A percentile compares a stretch with the other conserved stretches of the same genome.
phyloP scores from a whole-genome alignment of 2,113 vertebrate genomes.

The Erythrolamprus reginae region DNA sequence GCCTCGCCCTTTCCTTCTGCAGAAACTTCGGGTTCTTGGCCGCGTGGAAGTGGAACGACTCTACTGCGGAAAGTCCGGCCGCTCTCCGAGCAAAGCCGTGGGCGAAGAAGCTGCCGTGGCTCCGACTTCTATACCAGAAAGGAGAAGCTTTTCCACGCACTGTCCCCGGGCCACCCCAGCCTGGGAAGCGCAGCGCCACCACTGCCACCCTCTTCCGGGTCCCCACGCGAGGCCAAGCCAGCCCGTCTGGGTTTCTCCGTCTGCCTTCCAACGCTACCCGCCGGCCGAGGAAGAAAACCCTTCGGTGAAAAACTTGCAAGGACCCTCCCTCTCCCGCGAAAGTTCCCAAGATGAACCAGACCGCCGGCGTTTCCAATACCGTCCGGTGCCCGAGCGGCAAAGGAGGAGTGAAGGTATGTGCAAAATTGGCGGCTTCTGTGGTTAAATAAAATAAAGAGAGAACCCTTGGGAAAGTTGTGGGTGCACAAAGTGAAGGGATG shows the following conservation, averaged over 20 bases:
- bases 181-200: not conserved
- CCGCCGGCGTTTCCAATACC: constrained; percentile 73
- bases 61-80: not conserved
- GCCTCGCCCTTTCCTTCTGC: not conserved
- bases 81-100: not conserved
- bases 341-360: constrained; percentile 72
- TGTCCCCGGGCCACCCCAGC: not conserved
- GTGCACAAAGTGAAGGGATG: not conserved
- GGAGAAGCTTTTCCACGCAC: not conserved
- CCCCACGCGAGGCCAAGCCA: not conserved
- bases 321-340: not conserved
- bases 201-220: not conserved
- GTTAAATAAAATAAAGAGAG: not conserved
- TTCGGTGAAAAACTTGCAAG: not conserved
- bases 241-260: not conserved
- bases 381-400: constrained; percentile 70
- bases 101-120: not conserved
- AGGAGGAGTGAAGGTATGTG: constrained; percentile 16
- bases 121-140: not conserved
- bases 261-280: no score
- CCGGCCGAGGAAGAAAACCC: not conserved
- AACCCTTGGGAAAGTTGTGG: not conserved
- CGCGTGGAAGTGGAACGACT: not conserved
- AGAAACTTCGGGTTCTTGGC: not conserved
- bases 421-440: constrained; percentile 62